Conservation (phyloP, 2,797 vertebrate genomes). For the Monodelphis domestica region DNA sequence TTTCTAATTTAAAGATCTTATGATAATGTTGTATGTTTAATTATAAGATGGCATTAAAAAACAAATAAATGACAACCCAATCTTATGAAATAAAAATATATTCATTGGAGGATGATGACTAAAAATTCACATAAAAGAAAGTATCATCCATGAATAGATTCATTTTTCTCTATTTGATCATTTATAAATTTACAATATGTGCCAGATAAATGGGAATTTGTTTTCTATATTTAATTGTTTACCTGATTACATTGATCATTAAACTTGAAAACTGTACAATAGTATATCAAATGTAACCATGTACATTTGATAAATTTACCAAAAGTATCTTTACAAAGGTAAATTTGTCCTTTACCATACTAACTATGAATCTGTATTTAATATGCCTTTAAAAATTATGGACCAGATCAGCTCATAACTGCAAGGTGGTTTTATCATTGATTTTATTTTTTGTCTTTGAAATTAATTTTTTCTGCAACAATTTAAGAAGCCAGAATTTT, state of each 20-base stretch:
- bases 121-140: slow-evolving; percentile 37
- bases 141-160: slow-evolving; percentile 31
- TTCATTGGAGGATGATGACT: not conserved
- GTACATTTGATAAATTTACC: not conserved
- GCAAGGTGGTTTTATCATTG: not conserved
- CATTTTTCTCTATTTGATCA: not conserved
- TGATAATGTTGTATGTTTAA: no score
- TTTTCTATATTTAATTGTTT: not conserved
- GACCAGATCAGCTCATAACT: not conserved
- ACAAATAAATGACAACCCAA: slow-evolving; percentile 47
- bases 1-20: no score
- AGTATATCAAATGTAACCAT: not conserved
- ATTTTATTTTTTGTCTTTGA: not conserved
- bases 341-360: not conserved
- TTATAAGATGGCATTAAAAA: no score
- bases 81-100: slow-evolving; percentile 50
- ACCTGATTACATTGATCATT: not conserved
- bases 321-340: not conserved
- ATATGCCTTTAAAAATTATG: not conserved
- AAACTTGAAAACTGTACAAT: no score
- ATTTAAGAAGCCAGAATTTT: no score
- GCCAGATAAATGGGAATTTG: not conserved
- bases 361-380: not conserved
- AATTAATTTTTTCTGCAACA: not conserved
- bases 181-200: slow-evolving; percentile 22